Conservation (phyloP, 2,888 invertebrate species). For the Esperia sulphurella region DNA sequence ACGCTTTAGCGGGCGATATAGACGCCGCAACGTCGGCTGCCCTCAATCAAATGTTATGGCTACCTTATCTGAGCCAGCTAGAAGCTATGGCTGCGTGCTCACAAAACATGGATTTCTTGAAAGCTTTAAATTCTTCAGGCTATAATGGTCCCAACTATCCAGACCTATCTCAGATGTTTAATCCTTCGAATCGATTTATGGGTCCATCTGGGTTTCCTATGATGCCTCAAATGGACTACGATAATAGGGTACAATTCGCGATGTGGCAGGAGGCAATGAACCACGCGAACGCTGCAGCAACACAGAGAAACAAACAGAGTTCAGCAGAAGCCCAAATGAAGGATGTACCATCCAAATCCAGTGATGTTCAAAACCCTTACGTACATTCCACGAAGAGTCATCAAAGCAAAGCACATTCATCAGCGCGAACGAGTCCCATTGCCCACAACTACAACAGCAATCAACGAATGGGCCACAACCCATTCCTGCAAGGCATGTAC, state of each 20-base stretch:
- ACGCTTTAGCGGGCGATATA: constrained; percentile 80
- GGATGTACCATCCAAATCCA: constrained; percentile 51
- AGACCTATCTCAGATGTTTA: constrained; percentile 74
- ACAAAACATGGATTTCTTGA: constrained; percentile 78
- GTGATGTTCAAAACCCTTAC: constrained; percentile 64
- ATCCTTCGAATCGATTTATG: constrained; percentile 61
- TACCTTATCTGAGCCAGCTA: constrained; percentile 83
- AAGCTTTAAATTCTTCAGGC: constrained; percentile 75
- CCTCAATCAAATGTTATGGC: constrained; percentile 86
- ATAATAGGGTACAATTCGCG: constrained; percentile 78
- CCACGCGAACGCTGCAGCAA: constrained; percentile 61
- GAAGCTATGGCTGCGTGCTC: constrained; percentile 80
- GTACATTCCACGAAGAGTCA: constrained; percentile 67
- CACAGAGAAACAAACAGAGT: constrained; percentile 53
- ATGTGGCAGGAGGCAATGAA: constrained; percentile 86
- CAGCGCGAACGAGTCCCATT: constrained; percentile 74
- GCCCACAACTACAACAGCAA: constrained; percentile 59
- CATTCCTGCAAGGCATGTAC: constrained; percentile 61
- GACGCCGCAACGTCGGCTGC: constrained; percentile 85
- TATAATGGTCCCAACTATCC: constrained; percentile 68
- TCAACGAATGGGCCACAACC: constrained; percentile 52
- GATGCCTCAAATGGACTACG: constrained; percentile 72
- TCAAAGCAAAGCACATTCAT: constrained; percentile 57
- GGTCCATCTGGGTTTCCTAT: constrained; percentile 61
- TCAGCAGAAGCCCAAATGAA: constrained; percentile 50